phyloP scores from a whole-genome alignment of 2,888 invertebrate species.

The Apamea monoglypha region DNA sequence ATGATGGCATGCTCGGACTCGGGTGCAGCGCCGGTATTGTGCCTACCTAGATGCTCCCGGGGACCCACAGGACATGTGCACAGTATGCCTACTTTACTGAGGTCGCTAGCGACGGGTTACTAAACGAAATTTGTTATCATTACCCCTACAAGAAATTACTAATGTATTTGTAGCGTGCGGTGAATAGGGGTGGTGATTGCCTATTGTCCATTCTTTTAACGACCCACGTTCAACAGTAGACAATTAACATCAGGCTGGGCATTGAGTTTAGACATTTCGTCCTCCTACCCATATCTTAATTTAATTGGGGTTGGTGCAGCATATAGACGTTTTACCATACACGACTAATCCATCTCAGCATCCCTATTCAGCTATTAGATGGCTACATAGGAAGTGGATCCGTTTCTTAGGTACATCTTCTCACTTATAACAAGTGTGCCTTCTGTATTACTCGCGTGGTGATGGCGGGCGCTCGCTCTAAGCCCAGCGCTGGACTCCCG shows the following conservation, averaged over 20 bases:
- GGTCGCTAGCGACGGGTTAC: not conserved
- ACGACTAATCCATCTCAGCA: not conserved
- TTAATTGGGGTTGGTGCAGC: not conserved
- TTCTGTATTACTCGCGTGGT: slow-evolving; percentile 15
- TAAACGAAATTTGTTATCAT: slow-evolving; percentile 7
- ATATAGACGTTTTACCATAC: not conserved
- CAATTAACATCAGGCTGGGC: not conserved
- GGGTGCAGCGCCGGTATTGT: slow-evolving; percentile 5
- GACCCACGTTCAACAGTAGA: not conserved
- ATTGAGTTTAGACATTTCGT: not conserved
- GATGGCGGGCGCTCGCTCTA: slow-evolving; percentile 5
- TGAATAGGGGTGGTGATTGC: not conserved
- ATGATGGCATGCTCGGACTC: not conserved
- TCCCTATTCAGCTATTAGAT: too few relatives aligned
- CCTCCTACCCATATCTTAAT: not conserved
- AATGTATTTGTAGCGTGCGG: not conserved
- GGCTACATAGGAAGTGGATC: not conserved
- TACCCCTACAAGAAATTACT: not conserved
- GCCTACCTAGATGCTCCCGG: not conserved
- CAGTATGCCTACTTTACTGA: not conserved
- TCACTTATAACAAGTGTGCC: not conserved
- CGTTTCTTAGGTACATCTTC: not conserved
- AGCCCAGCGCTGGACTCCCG: slow-evolving; percentile 53
- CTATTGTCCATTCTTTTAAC: not conserved
- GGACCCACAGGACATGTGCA: not conserved